phyloP scores from a whole-genome alignment of 2,113 vertebrate genomes.

The Plecotus auritus region DNA sequence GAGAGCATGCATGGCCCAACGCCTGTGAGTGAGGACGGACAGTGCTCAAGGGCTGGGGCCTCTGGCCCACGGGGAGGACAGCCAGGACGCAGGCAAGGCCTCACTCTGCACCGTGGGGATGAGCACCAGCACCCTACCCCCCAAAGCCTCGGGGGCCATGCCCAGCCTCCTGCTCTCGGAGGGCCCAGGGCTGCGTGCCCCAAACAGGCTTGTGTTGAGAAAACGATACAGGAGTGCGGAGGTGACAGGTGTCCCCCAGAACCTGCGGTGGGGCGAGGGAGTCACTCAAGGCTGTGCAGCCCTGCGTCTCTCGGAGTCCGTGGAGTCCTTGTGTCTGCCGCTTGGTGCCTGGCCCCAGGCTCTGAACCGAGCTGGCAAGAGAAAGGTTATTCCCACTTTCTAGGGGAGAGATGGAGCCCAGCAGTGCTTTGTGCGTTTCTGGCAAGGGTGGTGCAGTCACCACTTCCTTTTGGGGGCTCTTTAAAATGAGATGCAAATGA shows the following conservation, averaged over 20 bases:
- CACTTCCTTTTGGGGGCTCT: background rate
- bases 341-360: background rate
- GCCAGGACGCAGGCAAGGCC: background rate
- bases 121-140: rapidly evolving
- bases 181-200: background rate
- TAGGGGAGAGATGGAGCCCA: background rate
- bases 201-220: rapidly evolving
- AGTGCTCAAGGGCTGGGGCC: background rate
- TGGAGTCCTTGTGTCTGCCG: background rate
- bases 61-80: rapidly evolving
- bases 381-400: background rate
- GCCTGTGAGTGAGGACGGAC: background rate
- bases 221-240: background rate
- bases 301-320: background rate
- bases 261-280: background rate
- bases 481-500: background rate
- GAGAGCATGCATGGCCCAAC: background rate
- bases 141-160: too few relatives aligned
- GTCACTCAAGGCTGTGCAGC: background rate
- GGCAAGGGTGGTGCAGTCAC: background rate
- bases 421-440: background rate
- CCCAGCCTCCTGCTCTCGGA: background rate
- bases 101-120: background rate
- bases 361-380: background rate
- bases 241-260: background rate